A percentile compares a stretch with the other conserved stretches of the same genome.
Conservation (phyloP, 2,888 invertebrate genomes). For the Lasioglossum leucozonium region DNA sequence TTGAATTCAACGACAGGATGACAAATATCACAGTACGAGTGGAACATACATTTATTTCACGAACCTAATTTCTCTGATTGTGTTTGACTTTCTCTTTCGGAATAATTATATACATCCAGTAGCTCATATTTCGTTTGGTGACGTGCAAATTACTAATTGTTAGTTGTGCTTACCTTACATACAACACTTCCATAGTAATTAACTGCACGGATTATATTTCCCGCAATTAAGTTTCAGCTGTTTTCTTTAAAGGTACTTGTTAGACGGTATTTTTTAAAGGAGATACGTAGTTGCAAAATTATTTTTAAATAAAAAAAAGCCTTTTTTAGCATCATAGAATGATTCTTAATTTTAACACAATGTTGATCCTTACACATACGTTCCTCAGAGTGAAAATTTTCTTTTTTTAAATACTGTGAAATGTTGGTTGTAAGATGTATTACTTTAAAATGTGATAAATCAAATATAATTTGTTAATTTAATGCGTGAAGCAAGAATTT, state of each 20-base stretch:
- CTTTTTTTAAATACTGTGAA: not conserved
- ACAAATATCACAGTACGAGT: not conserved
- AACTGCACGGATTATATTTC: not conserved
- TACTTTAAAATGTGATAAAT: not conserved
- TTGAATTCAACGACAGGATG: not conserved
- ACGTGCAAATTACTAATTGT: slow-evolving; percentile 8
- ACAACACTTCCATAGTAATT: not conserved
- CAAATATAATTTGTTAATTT: not conserved
- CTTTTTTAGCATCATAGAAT: not conserved
- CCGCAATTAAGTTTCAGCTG: not conserved
- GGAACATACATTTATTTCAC: not conserved
- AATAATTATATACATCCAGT: slow-evolving; percentile 1
- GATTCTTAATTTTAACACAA: not conserved
- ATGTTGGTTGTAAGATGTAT: not conserved
- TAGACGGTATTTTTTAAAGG: not conserved
- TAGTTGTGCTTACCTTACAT: not conserved
- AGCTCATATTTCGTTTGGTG: slow-evolving; percentile 7
- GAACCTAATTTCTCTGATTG: slow-evolving; percentile 1
- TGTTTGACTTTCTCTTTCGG: slow-evolving; percentile 5
- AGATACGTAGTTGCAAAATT: not conserved
- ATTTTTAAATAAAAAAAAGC: not conserved
- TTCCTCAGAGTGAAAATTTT: not conserved
- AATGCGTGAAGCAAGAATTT: not conserved
- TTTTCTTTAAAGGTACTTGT: not conserved
- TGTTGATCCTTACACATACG: not conserved